Conservation (phyloP, 1,140 invertebrate species). For the Parapsyche elsis region DNA sequence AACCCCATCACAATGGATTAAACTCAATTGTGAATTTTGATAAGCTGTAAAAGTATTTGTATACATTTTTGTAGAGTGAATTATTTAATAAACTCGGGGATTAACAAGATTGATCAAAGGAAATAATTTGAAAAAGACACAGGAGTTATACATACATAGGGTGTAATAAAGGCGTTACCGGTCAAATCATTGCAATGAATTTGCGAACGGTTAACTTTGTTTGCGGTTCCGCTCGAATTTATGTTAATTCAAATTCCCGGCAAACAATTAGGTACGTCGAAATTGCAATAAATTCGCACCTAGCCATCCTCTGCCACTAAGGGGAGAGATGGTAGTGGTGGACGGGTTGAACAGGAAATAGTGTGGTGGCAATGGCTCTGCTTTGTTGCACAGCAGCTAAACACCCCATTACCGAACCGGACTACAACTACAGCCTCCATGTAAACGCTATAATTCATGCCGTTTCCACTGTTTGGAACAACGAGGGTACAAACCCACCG, state of each 20-base stretch:
- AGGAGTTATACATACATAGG: too few species aligned
- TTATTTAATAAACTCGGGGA: too few species aligned
- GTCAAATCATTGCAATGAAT: too few species aligned
- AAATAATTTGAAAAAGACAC: too few species aligned
- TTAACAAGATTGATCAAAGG: too few species aligned
- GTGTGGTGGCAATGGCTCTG: neutral
- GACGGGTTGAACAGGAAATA: neutral
- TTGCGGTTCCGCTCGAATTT: neutral
- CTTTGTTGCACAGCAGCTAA: neutral
- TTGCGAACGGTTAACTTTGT: neutral
- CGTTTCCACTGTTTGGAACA: neutral
- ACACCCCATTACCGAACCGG: neutral
- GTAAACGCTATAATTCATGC: conserved; percentile 10
- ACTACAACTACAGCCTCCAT: neutral
- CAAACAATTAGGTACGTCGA: neutral
- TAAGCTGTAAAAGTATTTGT: too few species aligned
- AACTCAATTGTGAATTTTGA: too few species aligned
- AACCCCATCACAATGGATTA: too few species aligned
- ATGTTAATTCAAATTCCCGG: neutral
- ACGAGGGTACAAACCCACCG: too few species aligned
- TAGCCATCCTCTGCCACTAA: neutral
- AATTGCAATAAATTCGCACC: neutral
- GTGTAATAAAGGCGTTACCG: too few species aligned
- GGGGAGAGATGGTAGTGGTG: neutral
- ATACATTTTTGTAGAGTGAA: too few species aligned